phyloP scores from a whole-genome alignment of 2,113 vertebrate species.

The Datnioides undecimradiatus region DNA sequence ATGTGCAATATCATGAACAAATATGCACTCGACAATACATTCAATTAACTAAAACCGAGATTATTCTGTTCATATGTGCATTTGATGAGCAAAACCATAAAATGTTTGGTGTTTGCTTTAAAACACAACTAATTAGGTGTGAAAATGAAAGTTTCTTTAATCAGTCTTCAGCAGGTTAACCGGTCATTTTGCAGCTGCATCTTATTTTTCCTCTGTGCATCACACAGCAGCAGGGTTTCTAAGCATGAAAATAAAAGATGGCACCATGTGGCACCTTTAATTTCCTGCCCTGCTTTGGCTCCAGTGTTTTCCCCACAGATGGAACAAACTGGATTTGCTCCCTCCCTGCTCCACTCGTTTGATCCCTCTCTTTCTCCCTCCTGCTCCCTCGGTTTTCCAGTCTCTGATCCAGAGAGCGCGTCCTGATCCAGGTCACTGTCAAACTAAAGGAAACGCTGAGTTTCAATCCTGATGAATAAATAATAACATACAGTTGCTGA shows the following conservation, averaged over 20 bases:
- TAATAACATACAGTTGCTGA: background rate
- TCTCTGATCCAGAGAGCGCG: conserved; percentile 34
- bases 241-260: background rate
- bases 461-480: background rate
- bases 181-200: too few relatives aligned
- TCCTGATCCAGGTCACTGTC: conserved; percentile 7
- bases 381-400: conserved; percentile 38
- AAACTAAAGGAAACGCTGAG: conserved; percentile 43
- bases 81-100: too few relatives aligned
- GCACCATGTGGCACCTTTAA: conserved; percentile 25
- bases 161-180: too few relatives aligned
- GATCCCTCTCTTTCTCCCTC: background rate
- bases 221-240: background rate
- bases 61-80: too few relatives aligned
- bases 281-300: conserved; percentile 13
- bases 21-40: too few relatives aligned
- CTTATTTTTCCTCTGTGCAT: background rate
- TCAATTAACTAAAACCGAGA: too few relatives aligned
- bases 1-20: too few relatives aligned
- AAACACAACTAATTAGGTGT: too few relatives aligned
- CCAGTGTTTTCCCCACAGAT: conserved; percentile 5
- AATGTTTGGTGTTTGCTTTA: too few relatives aligned
- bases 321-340: conserved; percentile 16
- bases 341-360: background rate
- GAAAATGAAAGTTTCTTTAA: too few relatives aligned